A percentile compares a stretch with the other conserved stretches of the same genome.
Evolutionary conservation across 2,888 invertebrate genomes (phyloP).

Genomic region (Rhagophthalmus giganteus): DNA sequence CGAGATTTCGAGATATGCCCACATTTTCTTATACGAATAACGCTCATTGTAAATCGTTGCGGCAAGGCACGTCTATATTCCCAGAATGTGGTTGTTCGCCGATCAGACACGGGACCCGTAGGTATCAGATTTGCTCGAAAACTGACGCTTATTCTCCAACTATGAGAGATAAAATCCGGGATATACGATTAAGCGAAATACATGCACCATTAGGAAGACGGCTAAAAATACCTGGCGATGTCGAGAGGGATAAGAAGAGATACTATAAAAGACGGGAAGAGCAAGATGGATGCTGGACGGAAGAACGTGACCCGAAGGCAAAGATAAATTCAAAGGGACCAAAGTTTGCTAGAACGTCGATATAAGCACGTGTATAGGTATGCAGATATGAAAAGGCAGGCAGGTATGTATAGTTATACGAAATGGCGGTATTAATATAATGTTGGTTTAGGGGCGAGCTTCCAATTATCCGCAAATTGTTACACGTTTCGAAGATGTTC

Average conservation of each 20-base stretch:
- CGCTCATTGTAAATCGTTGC: constrained; percentile 9
- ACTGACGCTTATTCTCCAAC: constrained; percentile 13
- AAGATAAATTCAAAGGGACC: constrained; percentile 35
- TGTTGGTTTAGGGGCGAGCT: constrained; percentile 13
- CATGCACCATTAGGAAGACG: constrained; percentile 30
- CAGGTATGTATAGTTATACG: constrained; percentile 9
- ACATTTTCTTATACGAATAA: constrained; percentile 9
- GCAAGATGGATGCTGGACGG: constrained; percentile 42
- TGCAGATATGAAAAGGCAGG: constrained; percentile 35
- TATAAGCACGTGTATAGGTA: constrained; percentile 38
- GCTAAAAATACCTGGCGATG: constrained; percentile 34
- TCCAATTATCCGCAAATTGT: neutral
- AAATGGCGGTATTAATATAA: constrained; percentile 14
- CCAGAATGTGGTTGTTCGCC: neutral
- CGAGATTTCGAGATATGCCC: neutral
- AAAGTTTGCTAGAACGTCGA: constrained; percentile 30
- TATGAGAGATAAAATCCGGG: constrained; percentile 18
- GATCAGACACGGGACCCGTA: constrained; percentile 5
- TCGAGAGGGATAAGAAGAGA: constrained; percentile 32
- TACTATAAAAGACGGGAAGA: constrained; percentile 26
- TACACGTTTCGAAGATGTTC: neutral
- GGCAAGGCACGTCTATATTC: constrained; percentile 6
- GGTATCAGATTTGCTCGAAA: constrained; percentile 14
- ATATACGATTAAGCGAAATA: constrained; percentile 25
- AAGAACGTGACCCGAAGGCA: constrained; percentile 43